These are phyloP conservation scores for Punctoribates punctum DNA, from an alignment of 2,888 invertebrate species.

Conservation along the genomic window DNA sequence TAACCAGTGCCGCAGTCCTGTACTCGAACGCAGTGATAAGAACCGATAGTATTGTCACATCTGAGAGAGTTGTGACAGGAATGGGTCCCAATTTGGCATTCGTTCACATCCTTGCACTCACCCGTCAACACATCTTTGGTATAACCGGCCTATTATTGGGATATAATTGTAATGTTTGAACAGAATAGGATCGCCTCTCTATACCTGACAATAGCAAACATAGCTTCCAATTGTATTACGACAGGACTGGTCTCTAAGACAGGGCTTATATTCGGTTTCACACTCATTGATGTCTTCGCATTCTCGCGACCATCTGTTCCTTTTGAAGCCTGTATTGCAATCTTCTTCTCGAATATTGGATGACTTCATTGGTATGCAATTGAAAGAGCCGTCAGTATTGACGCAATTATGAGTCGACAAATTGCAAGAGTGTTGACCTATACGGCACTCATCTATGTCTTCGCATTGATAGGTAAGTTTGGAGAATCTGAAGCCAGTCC, in stretches of 20 bases:
- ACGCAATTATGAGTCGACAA: conserved; percentile 55
- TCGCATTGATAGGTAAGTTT: conserved; percentile 39
- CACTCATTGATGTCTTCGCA: conserved; percentile 79
- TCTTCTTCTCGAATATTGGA: background rate
- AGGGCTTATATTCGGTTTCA: conserved; percentile 65
- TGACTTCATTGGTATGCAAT: conserved; percentile 53
- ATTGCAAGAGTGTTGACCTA: conserved; percentile 52
- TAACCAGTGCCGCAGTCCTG: conserved; percentile 95
- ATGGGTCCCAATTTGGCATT: conserved; percentile 61
- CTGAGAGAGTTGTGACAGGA: conserved; percentile 70
- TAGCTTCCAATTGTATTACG: conserved; percentile 76
- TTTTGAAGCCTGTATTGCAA: conserved; percentile 17
- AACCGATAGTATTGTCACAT: conserved; percentile 86
- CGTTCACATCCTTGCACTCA: conserved; percentile 51
- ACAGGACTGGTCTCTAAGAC: conserved; percentile 70
- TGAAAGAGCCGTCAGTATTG: conserved; percentile 58
- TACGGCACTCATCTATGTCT: conserved; percentile 57
- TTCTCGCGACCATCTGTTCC: background rate
- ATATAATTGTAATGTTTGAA: background rate
- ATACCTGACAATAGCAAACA: conserved; percentile 67
- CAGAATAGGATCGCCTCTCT: background rate
- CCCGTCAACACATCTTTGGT: conserved; percentile 60
- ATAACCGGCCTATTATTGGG: conserved; percentile 68
- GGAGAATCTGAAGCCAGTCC: conserved; percentile 19
- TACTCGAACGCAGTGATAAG: conserved; percentile 76